Percentiles rank a stretch among this genome's conserved stretches.
phyloP scores from a whole-genome alignment of 1,140 invertebrate genomes.

The Harpegnathos saltator region DNA sequence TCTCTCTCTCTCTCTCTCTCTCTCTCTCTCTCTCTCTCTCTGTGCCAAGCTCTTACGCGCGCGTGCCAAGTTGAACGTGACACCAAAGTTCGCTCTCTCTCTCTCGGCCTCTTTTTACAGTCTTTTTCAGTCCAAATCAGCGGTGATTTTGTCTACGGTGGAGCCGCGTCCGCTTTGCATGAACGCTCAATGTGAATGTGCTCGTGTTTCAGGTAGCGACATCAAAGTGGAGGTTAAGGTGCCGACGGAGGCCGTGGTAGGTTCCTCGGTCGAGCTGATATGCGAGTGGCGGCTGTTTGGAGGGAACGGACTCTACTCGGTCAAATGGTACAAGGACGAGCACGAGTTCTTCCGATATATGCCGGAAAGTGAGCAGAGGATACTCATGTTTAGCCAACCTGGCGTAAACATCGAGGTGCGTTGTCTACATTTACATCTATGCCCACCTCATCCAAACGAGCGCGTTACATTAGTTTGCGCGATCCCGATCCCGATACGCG shows the following conservation, averaged over 20 bases:
- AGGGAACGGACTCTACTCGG: slow-evolving; percentile 90
- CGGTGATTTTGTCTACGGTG: background rate
- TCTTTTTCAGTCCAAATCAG: background rate
- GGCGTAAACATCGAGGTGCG: slow-evolving; percentile 88
- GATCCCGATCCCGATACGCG: too few species aligned
- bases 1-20: too few species aligned
- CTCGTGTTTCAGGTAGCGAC: slow-evolving; percentile 63
- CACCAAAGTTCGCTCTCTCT: background rate
- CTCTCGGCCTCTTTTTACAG: too few species aligned
- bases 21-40: background rate
- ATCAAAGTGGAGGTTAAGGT: slow-evolving; percentile 75
- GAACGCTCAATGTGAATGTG: background rate
- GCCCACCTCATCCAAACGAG: background rate
- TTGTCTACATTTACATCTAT: slow-evolving; percentile 16
- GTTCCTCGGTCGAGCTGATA: slow-evolving; percentile 67
- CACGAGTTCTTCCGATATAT: slow-evolving; percentile 91
- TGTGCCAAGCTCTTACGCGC: background rate
- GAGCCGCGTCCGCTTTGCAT: background rate
- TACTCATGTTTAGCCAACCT: slow-evolving; percentile 87
- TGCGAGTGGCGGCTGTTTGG: slow-evolving; percentile 84
- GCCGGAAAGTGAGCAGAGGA: slow-evolving; percentile 88
- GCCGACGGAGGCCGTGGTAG: slow-evolving; percentile 75
- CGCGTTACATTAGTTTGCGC: too few species aligned
- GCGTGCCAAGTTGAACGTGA: too few species aligned
- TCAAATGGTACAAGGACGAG: slow-evolving; percentile 93